Evolutionary conservation across 2,797 vertebrate genomes (phyloP).

Genomic region (Gambelia wislizenii): DNA sequence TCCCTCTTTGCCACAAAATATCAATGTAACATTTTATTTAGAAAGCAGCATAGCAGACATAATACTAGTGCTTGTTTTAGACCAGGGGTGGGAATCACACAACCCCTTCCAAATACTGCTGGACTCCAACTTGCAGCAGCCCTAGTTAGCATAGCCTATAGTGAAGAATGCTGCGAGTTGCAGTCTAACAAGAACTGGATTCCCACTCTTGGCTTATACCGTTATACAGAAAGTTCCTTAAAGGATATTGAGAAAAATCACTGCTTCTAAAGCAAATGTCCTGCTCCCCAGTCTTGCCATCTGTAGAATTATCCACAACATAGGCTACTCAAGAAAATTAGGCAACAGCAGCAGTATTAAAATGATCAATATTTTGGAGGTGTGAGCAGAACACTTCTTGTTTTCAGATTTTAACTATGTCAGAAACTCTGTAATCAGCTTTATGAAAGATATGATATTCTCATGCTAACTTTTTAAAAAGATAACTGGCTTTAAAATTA

Average conservation of each 20-base stretch:
- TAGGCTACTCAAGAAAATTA: not conserved
- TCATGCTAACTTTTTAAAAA: too few species aligned
- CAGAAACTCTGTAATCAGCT: not conserved
- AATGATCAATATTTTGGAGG: not conserved
- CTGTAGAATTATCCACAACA: not conserved
- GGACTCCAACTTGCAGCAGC: too few species aligned
- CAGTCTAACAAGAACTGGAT: too few species aligned
- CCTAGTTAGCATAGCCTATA: too few species aligned
- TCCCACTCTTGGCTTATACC: not conserved
- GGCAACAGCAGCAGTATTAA: not conserved
- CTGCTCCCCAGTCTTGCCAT: not conserved
- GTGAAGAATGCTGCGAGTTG: too few species aligned
- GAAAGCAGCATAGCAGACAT: not conserved
- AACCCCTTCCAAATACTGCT: not conserved
- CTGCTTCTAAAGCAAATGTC: not conserved
- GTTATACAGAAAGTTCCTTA: not conserved
- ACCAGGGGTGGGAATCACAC: too few species aligned
- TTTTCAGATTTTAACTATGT: not conserved
- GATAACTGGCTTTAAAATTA: not conserved
- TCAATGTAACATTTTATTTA: not conserved
- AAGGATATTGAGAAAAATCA: not conserved
- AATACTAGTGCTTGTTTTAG: not conserved
- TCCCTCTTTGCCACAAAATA: not conserved
- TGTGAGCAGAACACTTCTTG: not conserved
- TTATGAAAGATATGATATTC: not conserved